Conservation (phyloP, 2,113 vertebrate species). For the Pampusana beccarii region DNA sequence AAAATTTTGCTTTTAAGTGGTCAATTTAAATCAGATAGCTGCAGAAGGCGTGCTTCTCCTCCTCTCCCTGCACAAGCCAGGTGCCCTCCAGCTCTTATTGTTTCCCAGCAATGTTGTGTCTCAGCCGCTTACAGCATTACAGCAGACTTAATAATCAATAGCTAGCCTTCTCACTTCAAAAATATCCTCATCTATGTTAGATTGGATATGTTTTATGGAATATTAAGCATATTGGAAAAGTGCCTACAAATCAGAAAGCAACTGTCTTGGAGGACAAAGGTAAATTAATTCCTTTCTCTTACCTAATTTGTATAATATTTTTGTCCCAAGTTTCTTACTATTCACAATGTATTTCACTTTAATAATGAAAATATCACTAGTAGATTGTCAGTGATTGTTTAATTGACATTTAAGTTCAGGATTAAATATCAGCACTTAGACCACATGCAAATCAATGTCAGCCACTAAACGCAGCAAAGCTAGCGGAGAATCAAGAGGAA, state of each 20-base stretch:
- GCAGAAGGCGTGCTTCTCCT: background rate
- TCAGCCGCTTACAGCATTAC: constrained; percentile 31
- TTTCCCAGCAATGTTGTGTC: constrained; percentile 38
- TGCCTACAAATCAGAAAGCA: background rate
- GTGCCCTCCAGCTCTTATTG: constrained; percentile 28
- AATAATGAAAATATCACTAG: background rate
- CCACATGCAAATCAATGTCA: background rate
- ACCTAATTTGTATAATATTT: background rate
- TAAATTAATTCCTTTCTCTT: background rate
- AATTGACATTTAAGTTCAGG: background rate
- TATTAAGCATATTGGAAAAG: constrained; percentile 27
- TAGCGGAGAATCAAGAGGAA: background rate
- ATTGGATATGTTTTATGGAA: background rate
- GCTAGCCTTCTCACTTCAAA: background rate
- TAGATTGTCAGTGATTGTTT: background rate
- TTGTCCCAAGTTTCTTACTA: background rate
- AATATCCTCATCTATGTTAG: background rate
- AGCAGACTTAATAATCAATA: constrained; percentile 42
- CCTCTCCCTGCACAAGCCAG: background rate
- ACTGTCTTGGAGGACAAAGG: background rate
- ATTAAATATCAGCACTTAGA: background rate
- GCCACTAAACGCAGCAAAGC: background rate
- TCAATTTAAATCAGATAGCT: background rate
- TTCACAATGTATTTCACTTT: background rate
- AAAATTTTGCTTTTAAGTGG: constrained; percentile 5